A percentile compares a stretch with the other conserved stretches of the same genome.
phyloP scores from a whole-genome alignment of 2,113 vertebrate genomes.

The Cynoglossus semilaevis region DNA sequence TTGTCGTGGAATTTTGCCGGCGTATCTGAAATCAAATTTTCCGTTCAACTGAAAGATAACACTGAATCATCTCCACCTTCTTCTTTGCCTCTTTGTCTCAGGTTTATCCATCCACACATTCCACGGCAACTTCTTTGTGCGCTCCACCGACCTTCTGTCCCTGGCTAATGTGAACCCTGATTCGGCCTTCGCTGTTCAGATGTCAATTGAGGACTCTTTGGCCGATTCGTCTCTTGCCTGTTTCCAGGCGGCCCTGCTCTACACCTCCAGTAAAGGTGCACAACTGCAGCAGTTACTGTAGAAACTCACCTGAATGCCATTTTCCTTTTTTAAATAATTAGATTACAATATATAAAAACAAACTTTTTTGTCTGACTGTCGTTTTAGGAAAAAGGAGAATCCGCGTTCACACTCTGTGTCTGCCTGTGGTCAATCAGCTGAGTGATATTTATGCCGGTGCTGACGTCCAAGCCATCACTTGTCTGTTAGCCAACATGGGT shows the following conservation, averaged over 20 bases:
- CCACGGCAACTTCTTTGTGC: conserved; percentile 97
- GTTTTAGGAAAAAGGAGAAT: conserved; percentile 89
- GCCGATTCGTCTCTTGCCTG: conserved; percentile 91
- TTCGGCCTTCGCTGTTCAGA: conserved; percentile 95
- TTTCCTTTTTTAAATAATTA: neutral
- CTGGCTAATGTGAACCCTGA: conserved; percentile 97
- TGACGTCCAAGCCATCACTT: conserved; percentile 90
- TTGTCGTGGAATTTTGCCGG: neutral
- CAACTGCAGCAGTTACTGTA: too few species aligned
- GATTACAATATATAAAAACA: too few species aligned
- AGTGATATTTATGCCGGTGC: conserved; percentile 91
- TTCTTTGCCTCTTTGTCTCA: conserved; percentile 42
- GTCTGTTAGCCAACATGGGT: conserved; percentile 98
- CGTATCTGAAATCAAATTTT: too few species aligned
- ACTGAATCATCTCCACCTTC: neutral
- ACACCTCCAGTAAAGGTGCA: conserved; percentile 96
- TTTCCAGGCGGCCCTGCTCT: conserved; percentile 95
- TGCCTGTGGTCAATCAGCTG: conserved; percentile 91
- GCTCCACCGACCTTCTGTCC: conserved; percentile 94
- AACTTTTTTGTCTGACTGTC: neutral
- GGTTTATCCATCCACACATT: conserved; percentile 98
- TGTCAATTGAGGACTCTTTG: conserved; percentile 93
- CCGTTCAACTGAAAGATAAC: too few species aligned
- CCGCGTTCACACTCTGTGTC: conserved; percentile 92
- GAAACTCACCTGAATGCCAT: neutral